Conservation (phyloP, 2,888 invertebrate genomes). For the Allolobophora icterica region DNA sequence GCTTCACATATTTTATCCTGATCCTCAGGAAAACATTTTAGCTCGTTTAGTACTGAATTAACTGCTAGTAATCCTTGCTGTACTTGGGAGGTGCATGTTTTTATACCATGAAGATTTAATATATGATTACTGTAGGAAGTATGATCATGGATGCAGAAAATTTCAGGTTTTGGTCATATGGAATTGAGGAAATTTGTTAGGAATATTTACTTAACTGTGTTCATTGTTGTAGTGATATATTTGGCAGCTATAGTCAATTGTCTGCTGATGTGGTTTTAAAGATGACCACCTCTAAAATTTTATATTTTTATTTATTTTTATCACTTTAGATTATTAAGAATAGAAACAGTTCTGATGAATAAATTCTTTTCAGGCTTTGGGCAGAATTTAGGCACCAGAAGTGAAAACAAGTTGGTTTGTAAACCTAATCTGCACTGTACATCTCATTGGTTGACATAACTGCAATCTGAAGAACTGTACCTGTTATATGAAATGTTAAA, state of each 20-base stretch:
- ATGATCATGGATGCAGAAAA: constrained; percentile 6
- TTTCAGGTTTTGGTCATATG: background rate
- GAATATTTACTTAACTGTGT: constrained; percentile 11
- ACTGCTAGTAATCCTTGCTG: background rate
- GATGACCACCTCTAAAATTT: background rate
- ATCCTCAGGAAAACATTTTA: background rate
- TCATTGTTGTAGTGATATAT: background rate
- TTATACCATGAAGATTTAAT: background rate
- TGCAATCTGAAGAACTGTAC: background rate
- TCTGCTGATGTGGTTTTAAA: constrained; percentile 4
- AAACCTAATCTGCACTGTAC: background rate
- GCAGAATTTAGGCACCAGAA: no score
- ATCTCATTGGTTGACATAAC: background rate
- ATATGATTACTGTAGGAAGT: background rate
- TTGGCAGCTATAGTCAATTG: background rate
- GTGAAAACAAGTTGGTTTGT: background rate
- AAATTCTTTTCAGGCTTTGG: no score
- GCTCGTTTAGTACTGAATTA: constrained; percentile 10
- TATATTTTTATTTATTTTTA: background rate
- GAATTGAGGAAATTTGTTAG: background rate
- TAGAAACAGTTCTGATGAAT: no score
- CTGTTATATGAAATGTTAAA: background rate
- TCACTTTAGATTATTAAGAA: no score
- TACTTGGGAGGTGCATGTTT: background rate
- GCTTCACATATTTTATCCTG: constrained; percentile 21